These are phyloP conservation scores for Lepidonotus clava DNA, from an alignment of 2,888 invertebrate species.

Conservation along the genomic window DNA sequence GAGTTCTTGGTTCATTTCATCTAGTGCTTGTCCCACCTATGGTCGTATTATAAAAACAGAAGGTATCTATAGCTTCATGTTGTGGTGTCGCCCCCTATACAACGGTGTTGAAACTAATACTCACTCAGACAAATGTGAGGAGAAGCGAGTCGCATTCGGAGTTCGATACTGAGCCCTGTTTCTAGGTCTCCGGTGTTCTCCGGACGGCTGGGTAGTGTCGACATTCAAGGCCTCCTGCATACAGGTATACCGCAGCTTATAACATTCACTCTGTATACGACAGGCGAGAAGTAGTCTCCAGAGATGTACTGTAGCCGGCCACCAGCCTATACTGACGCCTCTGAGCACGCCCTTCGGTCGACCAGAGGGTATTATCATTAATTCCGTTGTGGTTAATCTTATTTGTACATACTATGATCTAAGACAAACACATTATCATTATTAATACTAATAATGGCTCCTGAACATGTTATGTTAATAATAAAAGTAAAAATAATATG, in stretches of 20 bases:
- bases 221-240: constrained; percentile 20
- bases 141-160: too few species aligned
- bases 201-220: too few species aligned
- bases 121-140: constrained; percentile 30
- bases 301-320: not conserved
- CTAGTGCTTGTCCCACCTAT: too few species aligned
- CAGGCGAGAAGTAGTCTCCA: not conserved
- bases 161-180: too few species aligned
- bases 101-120: not conserved
- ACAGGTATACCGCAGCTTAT: not conserved
- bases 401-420: constrained; percentile 34
- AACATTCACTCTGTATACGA: not conserved
- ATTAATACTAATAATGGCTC: constrained; percentile 32
- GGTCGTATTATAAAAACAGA: too few species aligned
- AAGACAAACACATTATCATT: not conserved
- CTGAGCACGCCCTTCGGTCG: not conserved
- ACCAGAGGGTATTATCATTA: not conserved
- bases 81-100: not conserved
- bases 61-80: too few species aligned
- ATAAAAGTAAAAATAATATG: too few species aligned
- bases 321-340: not conserved
- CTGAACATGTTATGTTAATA: constrained; percentile 42
- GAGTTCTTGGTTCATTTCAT: too few species aligned
- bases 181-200: too few species aligned
- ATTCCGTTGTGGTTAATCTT: not conserved